Base-by-base conservation (phyloP, 2,888 invertebrate genomes). In the Drosophila leonis region DNA sequence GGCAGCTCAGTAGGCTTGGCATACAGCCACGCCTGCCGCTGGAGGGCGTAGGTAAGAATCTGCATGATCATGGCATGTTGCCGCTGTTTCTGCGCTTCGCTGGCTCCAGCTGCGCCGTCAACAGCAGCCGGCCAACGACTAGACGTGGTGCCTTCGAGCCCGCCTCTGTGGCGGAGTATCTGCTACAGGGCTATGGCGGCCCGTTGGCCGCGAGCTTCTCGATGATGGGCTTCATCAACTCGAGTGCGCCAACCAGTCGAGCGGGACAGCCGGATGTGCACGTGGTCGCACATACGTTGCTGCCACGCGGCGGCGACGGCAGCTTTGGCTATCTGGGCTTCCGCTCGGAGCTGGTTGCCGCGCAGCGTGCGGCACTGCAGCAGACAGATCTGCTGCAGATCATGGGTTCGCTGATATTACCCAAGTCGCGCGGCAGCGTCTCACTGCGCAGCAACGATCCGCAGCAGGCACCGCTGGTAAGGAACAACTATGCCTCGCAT, bases 1-100 rank as follows among this genome's bases (percentile, higher is more conserved):
- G 1, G 31, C 59, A 82, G 46, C 3, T 63, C 6, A 4, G 62
- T 2, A 2, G 73, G 33, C 27, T 88, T 68, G 10, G 80, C 77
- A 10, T 75, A 2, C 1, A 69, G 44, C 5, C 88, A 37, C 20
- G 79, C 57, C 0, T 72, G 57, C 2, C 90, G 44, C 60, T 92
- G 37, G 72, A 75, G 46, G 60, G 56, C 5, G 97, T 97, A 0
- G 97, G 96, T 0, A 94, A 95, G 73, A 96, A 97, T 88, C 93
- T 97, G 0, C 97, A 97, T 91, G 97, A 97, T 89, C 97, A 97
- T 89, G 95, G 96, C 1, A 97, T 93, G 88, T 96, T 96, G 77
- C 95, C 54, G 5, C 66, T 85, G 6, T 64, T 74, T 20, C 63
- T 91, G 29, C 78, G 77, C 68, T 93, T 94, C 31, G 4, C 15